Evolutionary conservation across 2,888 invertebrate species (phyloP).

Genomic region (Tipula vernalis): DNA sequence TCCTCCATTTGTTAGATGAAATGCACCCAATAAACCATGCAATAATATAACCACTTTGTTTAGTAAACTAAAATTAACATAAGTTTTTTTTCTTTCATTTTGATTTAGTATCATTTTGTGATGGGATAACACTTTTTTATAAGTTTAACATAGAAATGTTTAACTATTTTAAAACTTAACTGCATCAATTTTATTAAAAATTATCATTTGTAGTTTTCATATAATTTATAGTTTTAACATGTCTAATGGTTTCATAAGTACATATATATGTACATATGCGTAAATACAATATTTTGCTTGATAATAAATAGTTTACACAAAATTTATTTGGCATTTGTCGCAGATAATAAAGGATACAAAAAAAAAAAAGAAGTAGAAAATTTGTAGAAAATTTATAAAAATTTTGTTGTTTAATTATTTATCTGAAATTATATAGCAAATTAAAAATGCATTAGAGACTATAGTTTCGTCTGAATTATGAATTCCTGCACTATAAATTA

Average conservation of each 20-base stretch:
- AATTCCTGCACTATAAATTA: background rate
- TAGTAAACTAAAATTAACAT: background rate
- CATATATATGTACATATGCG: too few relatives aligned
- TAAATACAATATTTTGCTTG: background rate
- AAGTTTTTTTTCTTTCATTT: background rate
- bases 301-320: background rate
- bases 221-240: background rate
- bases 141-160: background rate
- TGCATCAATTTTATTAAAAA: background rate
- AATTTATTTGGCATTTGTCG: background rate
- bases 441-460: background rate
- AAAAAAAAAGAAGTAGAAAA: too few relatives aligned
- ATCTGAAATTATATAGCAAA: background rate
- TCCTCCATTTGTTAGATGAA: slow-evolving; percentile 36
- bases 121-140: background rate
- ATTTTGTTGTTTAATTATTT: background rate
- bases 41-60: background rate
- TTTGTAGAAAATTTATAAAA: background rate
- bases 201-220: background rate
- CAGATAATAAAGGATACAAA: background rate
- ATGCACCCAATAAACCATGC: background rate
- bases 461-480: background rate
- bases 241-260: background rate
- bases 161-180: background rate
- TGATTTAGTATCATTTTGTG: background rate